Evolutionary conservation across 2,113 vertebrate genomes (phyloP).

Genomic region (Gnathonemus echidnorhynchus): DNA sequence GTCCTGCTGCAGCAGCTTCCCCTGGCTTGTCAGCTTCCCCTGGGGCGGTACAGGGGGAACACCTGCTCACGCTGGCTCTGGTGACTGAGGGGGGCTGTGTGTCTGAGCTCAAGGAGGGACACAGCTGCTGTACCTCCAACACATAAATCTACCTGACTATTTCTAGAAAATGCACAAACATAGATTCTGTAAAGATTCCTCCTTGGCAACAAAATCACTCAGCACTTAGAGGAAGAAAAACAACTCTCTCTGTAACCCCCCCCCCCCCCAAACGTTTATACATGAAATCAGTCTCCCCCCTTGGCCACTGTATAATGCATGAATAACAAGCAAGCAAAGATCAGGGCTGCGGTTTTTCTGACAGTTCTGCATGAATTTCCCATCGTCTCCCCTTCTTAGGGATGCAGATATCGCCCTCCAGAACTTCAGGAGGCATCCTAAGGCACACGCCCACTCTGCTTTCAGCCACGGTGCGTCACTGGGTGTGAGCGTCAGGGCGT

Average conservation of each 20-base stretch:
- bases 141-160: background rate
- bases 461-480: background rate
- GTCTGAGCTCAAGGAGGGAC: background rate
- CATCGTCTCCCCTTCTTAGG: background rate
- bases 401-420: background rate
- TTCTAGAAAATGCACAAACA: background rate
- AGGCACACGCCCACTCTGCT: background rate
- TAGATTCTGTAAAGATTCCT: background rate
- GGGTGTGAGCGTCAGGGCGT: background rate
- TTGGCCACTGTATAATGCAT: background rate
- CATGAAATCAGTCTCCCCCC: background rate
- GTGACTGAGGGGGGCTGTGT: background rate
- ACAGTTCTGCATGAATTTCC: background rate
- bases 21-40: conserved; percentile 93
- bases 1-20: conserved; percentile 95
- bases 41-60: conserved; percentile 37
- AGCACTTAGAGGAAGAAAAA: background rate
- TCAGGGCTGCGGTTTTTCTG: background rate
- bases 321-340: background rate
- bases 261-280: background rate
- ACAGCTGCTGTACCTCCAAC: background rate
- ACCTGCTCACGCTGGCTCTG: background rate
- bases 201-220: background rate
- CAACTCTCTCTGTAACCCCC: too few species aligned
- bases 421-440: background rate